Percentiles rank a stretch among this genome's conserved stretches.
Conservation (phyloP, 92 coral and sea anemone genomes). For the Muricea muricata region DNA sequence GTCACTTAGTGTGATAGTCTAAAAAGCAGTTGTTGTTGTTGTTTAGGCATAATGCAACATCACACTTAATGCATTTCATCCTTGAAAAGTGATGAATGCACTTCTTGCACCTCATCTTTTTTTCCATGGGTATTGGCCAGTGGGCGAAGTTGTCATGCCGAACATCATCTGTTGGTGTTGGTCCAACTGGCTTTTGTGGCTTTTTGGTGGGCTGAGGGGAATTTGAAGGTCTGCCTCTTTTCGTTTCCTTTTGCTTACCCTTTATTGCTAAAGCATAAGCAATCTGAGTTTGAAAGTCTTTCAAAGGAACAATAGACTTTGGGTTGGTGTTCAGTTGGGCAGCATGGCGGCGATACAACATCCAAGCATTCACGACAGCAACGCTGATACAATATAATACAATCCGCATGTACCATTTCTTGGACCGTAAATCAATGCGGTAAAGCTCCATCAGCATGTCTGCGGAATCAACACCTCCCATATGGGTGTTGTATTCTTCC, state of each 20-base stretch:
- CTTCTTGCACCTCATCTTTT: conserved; percentile 13
- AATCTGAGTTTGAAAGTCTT: conserved; percentile 3
- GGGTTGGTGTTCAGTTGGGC: background rate
- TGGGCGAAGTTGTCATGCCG: too few species aligned
- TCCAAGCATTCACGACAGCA: background rate
- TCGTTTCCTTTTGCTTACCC: background rate
- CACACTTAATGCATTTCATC: conserved; percentile 15
- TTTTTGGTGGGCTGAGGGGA: conserved; percentile 13
- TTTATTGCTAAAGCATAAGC: background rate
- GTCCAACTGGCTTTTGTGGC: background rate
- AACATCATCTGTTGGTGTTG: conserved; percentile 5
- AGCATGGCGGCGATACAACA: conserved; percentile 24
- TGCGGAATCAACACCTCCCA: conserved; percentile 14
- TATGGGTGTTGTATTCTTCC: background rate
- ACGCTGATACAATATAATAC: background rate
- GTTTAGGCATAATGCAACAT: conserved; percentile 20
- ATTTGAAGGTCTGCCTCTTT: conserved; percentile 18
- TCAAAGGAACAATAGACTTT: conserved; percentile 1
- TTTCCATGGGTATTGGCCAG: background rate
- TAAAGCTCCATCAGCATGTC: background rate
- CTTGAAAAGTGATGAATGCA: background rate
- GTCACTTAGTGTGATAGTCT: background rate
- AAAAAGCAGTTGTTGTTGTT: conserved; percentile 13
- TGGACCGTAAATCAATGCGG: background rate
- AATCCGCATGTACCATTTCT: too few species aligned